Percentiles rank a stretch among this genome's conserved stretches.
phyloP scores from a whole-genome alignment of 2,888 invertebrate genomes.

The Dinocampus coccinellae region DNA sequence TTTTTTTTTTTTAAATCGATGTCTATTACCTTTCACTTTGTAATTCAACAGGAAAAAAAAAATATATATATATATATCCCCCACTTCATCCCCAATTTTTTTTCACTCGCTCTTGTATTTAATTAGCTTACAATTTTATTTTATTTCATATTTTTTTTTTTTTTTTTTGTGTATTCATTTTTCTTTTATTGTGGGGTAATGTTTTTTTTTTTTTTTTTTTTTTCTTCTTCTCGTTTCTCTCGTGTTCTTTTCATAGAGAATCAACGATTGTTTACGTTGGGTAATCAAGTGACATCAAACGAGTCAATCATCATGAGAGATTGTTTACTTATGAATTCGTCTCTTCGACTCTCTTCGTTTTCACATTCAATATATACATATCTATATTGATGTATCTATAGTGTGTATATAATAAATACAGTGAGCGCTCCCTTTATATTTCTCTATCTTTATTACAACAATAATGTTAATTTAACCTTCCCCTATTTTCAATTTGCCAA shows the following conservation, averaged over 20 bases:
- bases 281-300: slow-evolving; percentile 70
- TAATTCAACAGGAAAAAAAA: too few species aligned
- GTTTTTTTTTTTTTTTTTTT: too few species aligned
- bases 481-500: slow-evolving; percentile 31
- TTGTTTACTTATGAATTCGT: slow-evolving; percentile 64
- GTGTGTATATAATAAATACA: slow-evolving; percentile 35
- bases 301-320: slow-evolving; percentile 68
- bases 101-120: not conserved
- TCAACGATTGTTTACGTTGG: slow-evolving; percentile 66
- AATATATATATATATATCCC: too few species aligned
- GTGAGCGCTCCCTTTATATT: slow-evolving; percentile 50
- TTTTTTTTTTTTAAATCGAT: not conserved
- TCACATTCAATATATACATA: slow-evolving; percentile 36
- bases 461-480: slow-evolving; percentile 69
- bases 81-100: not conserved
- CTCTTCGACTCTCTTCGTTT: slow-evolving; percentile 37
- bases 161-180: not conserved
- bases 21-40: not conserved
- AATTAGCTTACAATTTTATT: too few species aligned
- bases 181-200: too few species aligned
- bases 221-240: too few species aligned
- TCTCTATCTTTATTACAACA: slow-evolving; percentile 67
- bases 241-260: not conserved
- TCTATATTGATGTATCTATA: slow-evolving; percentile 49
- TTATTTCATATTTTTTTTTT: too few species aligned